A percentile compares a stretch with the other conserved stretches of the same genome.
Conservation (phyloP, 1,140 invertebrate genomes). For the Pachyrhynchus sulphureomaculatus region DNA sequence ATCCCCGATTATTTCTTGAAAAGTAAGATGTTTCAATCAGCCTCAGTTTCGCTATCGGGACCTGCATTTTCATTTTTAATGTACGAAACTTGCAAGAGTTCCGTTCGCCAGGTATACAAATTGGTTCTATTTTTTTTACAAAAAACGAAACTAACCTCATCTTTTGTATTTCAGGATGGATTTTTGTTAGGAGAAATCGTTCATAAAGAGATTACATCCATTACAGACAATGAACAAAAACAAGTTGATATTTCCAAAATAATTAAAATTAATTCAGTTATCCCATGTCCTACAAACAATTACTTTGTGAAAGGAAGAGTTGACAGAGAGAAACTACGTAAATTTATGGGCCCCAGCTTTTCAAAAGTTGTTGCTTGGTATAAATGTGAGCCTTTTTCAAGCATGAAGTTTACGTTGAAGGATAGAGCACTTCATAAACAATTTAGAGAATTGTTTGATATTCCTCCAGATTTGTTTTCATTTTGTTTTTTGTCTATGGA, state of each 20-base stretch:
- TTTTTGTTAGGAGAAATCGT: slow-evolving; percentile 41
- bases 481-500: slow-evolving; percentile 41
- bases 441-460: slow-evolving; percentile 30
- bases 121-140: neutral
- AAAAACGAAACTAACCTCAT: slow-evolving; percentile 3
- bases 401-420: slow-evolving; percentile 33
- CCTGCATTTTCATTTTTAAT: slow-evolving; percentile 38
- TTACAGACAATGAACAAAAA: slow-evolving; percentile 41
- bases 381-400: slow-evolving; percentile 21
- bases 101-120: slow-evolving; percentile 35
- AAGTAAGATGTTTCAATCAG: slow-evolving; percentile 35
- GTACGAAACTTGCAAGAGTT: slow-evolving; percentile 36
- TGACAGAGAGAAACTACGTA: slow-evolving; percentile 32
- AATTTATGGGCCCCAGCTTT: slow-evolving; percentile 30
- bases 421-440: slow-evolving; percentile 40
- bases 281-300: slow-evolving; percentile 34
- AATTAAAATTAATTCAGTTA: slow-evolving; percentile 39
- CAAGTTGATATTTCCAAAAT: slow-evolving; percentile 35
- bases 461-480: slow-evolving; percentile 38
- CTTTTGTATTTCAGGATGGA: slow-evolving; percentile 36
- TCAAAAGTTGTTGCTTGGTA: slow-evolving; percentile 40
- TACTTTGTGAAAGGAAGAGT: slow-evolving; percentile 34
- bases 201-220: slow-evolving; percentile 35
- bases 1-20: too few relatives aligned
- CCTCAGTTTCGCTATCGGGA: slow-evolving; percentile 38